Evolutionary conservation across 2,797 vertebrate species (phyloP), one percentile per base, ranked within the genome.

Genomic region (Sebastes iracundus): DNA sequence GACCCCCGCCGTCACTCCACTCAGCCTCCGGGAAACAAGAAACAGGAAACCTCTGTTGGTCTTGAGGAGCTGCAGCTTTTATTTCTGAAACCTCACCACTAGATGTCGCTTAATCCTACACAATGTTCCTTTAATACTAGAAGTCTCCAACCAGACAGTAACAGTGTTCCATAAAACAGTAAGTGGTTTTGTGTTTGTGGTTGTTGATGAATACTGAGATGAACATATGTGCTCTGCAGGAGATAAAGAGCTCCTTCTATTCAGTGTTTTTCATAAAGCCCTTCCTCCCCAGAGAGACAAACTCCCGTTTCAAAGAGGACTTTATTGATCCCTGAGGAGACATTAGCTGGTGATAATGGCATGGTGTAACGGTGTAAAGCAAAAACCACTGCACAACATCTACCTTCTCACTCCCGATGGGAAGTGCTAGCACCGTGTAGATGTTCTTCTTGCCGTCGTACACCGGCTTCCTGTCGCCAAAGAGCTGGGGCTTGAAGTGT

Each of bases 371-470:
- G 20, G 18, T 1, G 32, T 14, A 35, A 72, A 18, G 23, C 13
- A 64, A 81, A 52, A 52, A 12, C 3, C 59, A 72, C 35, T 11
- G 12, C 72, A 70, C 42, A 27, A 72, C 35, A 56, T 79, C 28
- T 94, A 99, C 98, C 97, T 98, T 96, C 91, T 99, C 98, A 0
- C 98, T 99, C 72, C 98, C 98, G 74, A 99, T 99, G 64, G 98
- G 98, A 89, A 99, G 96, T 28, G 98, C 97, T 6, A 98, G 97
- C 93, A 99, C 98, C 0, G 98, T 99, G 93, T 99, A 99, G 92
- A 99, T 99, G 91, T 99, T 99, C 96, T 99, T 99, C 95, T 99
- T 99, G 85, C 98, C 98, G 77, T 99, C 98, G 0, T 99, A 99
- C 60, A 99, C 98, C 0, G 98, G 98, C 87, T 99, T 99, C 88